These are phyloP conservation scores for Actinia tenebrosa DNA, from an alignment of 64 coral and sea anemone genomes.

Conservation along the genomic window DNA sequence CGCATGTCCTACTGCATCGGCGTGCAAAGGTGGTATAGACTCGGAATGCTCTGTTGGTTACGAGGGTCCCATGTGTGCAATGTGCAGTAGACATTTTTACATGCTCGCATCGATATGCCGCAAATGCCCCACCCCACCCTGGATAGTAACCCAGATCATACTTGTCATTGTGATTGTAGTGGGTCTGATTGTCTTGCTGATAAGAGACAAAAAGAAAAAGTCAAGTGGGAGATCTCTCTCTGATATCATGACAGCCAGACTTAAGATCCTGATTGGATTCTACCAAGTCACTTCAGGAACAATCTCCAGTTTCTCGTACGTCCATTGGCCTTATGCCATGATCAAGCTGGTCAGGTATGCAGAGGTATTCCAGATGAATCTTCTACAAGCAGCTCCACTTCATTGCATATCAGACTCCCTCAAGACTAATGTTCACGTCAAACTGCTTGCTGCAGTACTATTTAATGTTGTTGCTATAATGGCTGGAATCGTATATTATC, in stretches of 20 bases:
- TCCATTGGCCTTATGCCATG: conserved; percentile 39
- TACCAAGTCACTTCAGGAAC: conserved; percentile 57
- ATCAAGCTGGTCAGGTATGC: conserved; percentile 44
- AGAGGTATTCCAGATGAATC: conserved; percentile 39
- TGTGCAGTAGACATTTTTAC: conserved; percentile 10
- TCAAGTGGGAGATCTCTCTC: conserved; percentile 19
- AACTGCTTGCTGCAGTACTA: neutral
- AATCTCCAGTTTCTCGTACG: conserved; percentile 44
- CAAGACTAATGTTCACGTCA: conserved; percentile 7
- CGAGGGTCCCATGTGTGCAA: conserved; percentile 20
- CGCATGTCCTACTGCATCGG: neutral
- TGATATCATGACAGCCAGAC: conserved; percentile 2
- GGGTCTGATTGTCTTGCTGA: neutral
- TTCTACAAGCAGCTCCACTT: conserved; percentile 41
- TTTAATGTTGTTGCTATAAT: conserved; percentile 8
- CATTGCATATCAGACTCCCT: conserved; percentile 29
- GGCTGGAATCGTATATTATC: conserved; percentile 8
- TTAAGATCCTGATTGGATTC: conserved; percentile 43
- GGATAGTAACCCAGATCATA: conserved; percentile 9
- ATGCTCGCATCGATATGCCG: neutral
- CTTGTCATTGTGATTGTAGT: neutral
- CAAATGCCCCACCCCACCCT: conserved; percentile 20
- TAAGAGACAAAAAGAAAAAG: neutral
- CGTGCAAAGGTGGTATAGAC: conserved; percentile 24
- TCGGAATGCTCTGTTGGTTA: conserved; percentile 23